These are phyloP conservation scores for Acromyrmex heyeri DNA, from an alignment of 1,140 invertebrate species.

Conservation along the genomic window DNA sequence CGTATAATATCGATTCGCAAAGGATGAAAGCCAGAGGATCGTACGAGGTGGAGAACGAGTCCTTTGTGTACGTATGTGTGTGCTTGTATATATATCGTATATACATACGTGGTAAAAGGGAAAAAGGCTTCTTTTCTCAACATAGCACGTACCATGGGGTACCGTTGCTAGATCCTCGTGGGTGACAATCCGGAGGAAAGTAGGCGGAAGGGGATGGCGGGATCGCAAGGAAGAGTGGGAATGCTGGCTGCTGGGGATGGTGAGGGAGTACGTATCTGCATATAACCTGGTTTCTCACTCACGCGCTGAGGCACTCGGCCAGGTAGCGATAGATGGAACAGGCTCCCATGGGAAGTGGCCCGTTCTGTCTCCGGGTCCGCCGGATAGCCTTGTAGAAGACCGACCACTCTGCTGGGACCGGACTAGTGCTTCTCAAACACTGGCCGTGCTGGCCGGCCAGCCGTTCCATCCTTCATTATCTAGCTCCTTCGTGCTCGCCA, in stretches of 20 bases:
- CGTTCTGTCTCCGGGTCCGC: conserved; percentile 49
- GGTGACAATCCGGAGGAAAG: conserved; percentile 51
- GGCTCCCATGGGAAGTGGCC: conserved; percentile 75
- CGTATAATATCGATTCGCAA: conserved; percentile 55
- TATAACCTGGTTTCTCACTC: conserved; percentile 81
- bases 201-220: conserved; percentile 42
- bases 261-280: conserved; percentile 74
- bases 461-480: conserved; percentile 80
- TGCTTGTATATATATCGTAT: neutral
- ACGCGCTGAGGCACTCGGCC: conserved; percentile 61
- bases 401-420: conserved; percentile 78
- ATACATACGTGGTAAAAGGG: neutral
- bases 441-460: conserved; percentile 54
- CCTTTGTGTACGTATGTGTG: neutral
- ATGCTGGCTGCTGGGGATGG: neutral
- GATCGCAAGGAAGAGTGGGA: neutral
- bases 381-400: conserved; percentile 74
- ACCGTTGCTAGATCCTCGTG: conserved; percentile 56
- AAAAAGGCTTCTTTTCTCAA: conserved; percentile 20
- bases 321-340: conserved; percentile 58
- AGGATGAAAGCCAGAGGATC: conserved; percentile 52
- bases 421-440: conserved; percentile 82
- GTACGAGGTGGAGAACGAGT: conserved; percentile 18
- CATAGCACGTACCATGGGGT: conserved; percentile 40
- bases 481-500: conserved; percentile 65